Evolutionary conservation across 30 jellyfish, hydroid and myxozoan genomes (phyloP), one percentile per base, ranked within the genome.

Genomic region (Catostylus mosaicus): DNA sequence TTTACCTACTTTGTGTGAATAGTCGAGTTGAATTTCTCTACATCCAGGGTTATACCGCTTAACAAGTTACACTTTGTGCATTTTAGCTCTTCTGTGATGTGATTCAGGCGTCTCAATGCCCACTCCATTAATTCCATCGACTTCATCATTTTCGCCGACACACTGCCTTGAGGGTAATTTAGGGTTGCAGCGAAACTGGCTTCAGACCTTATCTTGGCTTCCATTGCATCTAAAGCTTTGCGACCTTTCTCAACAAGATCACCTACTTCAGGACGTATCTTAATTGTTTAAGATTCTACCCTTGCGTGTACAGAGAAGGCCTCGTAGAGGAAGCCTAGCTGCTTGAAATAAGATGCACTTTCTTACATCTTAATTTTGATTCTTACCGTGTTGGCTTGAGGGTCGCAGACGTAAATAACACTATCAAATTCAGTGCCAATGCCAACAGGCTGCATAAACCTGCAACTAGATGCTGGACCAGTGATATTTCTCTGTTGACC

Each of bases 391-490:
- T 61, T 61, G 11, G 74, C 74, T 61, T 61, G 74, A 23, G 74
- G 46, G 48, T 61, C 74, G 30, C 74, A n/a, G n/a, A n/a, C n/a
- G n/a, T n/a, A n/a, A n/a, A n/a, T n/a, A n/a, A n/a, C n/a, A n/a
- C 72, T 72, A 30, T 47, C 84, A 72, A 46, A 72, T 43, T 72
- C 70, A 14, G 67, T 48, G 67, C 84, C 14, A 70, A 72, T 72
- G 48, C 86, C 86, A 48, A 75, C 51, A 30, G 86, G 86, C 86
- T 75, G 86, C 50, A 48, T 75, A 75, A 75, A 75, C 51, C 73
- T 54, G 51, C 86, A 75, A 33, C 51, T 54, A 33, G 73, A 18
- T 48, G 86, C 61, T 75, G 86, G 86, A 33, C 74, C n/a, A n/a
- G n/a, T n/a, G n/a, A n/a, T n/a, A n/a, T 67, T 67, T 67, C 79